These are phyloP conservation scores for Arothron firmamentum DNA, from an alignment of 2,113 vertebrate genomes.

Conservation along the genomic window DNA sequence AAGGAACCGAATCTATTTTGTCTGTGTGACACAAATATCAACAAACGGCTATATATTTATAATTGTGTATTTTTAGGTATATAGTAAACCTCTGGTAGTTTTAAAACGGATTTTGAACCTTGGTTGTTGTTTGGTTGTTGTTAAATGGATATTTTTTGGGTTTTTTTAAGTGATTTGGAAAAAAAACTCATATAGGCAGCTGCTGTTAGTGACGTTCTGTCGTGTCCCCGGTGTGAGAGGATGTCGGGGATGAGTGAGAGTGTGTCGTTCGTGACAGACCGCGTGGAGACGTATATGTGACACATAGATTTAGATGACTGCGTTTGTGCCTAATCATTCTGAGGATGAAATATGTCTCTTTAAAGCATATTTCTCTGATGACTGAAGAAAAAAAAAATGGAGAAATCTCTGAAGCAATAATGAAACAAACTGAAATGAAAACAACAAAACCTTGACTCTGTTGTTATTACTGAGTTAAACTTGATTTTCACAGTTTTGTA, in stretches of 20 bases:
- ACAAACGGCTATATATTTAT: conserved; percentile 61
- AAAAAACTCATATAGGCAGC: conserved; percentile 58
- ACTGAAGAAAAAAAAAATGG: conserved; percentile 16
- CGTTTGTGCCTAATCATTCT: conserved; percentile 61
- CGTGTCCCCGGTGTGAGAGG: conserved; percentile 24
- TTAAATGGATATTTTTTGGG: conserved; percentile 19
- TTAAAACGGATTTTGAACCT: conserved; percentile 38
- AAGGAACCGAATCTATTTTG: conserved; percentile 47
- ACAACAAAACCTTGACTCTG: conserved; percentile 36
- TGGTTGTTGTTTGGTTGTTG: conserved; percentile 42
- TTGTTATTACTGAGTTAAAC: conserved; percentile 32
- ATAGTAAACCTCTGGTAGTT: conserved; percentile 49
- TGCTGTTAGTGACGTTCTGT: conserved; percentile 43
- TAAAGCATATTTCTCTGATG: conserved; percentile 54
- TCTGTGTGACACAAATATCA: conserved; percentile 52
- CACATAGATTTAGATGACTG: conserved; percentile 25
- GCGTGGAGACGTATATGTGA: conserved; percentile 30
- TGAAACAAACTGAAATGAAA: conserved; percentile 60
- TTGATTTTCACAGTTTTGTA: conserved; percentile 1
- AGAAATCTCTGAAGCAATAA: conserved; percentile 68
- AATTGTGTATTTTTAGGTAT: conserved; percentile 58
- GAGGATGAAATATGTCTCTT: conserved; percentile 33
- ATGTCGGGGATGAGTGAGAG: conserved; percentile 17
- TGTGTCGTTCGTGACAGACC: conserved; percentile 12
- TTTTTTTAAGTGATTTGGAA: conserved; percentile 37